Evolutionary conservation across 2,113 vertebrate species (phyloP).

Genomic region (Boleophthalmus pectinirostris): DNA sequence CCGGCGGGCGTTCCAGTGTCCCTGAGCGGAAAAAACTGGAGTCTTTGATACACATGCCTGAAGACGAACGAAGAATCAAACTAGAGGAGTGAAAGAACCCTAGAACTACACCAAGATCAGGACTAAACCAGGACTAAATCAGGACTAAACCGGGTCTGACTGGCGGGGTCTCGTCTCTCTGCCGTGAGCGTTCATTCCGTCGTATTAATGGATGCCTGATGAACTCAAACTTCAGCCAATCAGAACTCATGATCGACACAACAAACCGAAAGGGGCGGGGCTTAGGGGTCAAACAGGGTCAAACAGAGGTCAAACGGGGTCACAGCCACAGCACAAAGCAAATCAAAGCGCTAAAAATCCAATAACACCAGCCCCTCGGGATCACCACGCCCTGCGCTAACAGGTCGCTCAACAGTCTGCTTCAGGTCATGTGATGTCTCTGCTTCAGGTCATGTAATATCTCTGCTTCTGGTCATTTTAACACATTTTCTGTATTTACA

Average conservation of each 20-base stretch:
- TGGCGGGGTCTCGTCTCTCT: conserved; percentile 44
- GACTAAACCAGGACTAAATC: no score
- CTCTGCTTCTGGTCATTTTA: no score
- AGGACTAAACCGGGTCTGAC: no score
- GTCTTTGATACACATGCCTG: no score
- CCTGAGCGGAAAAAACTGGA: no score
- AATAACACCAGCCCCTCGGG: neutral
- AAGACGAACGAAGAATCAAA: no score
- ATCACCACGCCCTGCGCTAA: neutral
- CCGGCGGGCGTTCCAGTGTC: no score
- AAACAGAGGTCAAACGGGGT: conserved; percentile 61
- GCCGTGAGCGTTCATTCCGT: conserved; percentile 67
- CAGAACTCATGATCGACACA: conserved; percentile 63
- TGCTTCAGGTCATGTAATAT: neutral
- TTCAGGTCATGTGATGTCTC: no score
- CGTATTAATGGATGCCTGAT: conserved; percentile 68
- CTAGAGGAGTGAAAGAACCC: no score
- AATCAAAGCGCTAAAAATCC: conserved; percentile 44
- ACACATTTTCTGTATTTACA: no score
- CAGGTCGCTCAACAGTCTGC: neutral
- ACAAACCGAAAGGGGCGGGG: conserved; percentile 46
- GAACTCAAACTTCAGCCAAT: conserved; percentile 66
- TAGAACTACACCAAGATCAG: no score
- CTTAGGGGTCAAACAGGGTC: conserved; percentile 47
- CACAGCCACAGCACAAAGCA: conserved; percentile 60